Evolutionary conservation across 2,113 vertebrate species (phyloP).

Genomic region (Syngnathus floridae): DNA sequence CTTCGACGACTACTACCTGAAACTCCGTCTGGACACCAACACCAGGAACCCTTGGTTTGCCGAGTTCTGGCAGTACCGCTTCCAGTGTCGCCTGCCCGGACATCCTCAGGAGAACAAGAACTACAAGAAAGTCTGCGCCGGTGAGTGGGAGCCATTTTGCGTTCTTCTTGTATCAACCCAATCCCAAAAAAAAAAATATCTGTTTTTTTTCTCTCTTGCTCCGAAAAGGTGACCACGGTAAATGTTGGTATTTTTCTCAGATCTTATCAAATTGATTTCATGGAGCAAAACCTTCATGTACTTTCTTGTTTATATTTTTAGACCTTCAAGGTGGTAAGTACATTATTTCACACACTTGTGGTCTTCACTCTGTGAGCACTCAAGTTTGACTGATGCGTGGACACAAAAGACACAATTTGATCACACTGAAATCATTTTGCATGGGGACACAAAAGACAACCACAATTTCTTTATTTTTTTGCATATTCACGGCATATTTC

Average conservation of each 20-base stretch:
- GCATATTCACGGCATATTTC: neutral
- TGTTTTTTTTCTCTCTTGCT: slow-evolving; percentile 30
- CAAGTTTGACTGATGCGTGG: slow-evolving; percentile 53
- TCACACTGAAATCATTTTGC: neutral
- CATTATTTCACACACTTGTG: slow-evolving; percentile 17
- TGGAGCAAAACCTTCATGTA: slow-evolving; percentile 19
- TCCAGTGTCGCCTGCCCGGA: slow-evolving; percentile 89
- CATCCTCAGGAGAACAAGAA: slow-evolving; percentile 86
- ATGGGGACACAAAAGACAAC: too few relatives aligned
- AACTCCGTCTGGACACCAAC: slow-evolving; percentile 85
- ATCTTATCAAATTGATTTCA: neutral
- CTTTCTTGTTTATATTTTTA: slow-evolving; percentile 34
- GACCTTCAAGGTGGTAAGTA: slow-evolving; percentile 66
- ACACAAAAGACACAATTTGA: slow-evolving; percentile 18
- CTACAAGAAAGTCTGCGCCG: slow-evolving; percentile 89
- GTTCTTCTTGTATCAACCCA: too few relatives aligned
- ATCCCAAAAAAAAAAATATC: too few relatives aligned
- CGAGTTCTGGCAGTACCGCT: slow-evolving; percentile 97
- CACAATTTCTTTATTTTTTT: neutral
- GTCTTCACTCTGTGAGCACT: slow-evolving; percentile 41
- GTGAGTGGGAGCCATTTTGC: slow-evolving; percentile 62
- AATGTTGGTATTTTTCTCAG: slow-evolving; percentile 36
- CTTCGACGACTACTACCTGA: slow-evolving; percentile 94
- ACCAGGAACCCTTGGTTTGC: slow-evolving; percentile 94
- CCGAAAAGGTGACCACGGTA: slow-evolving; percentile 63